These are phyloP conservation scores for Pterocles orientalis DNA, from an alignment of 2,113 vertebrate genomes.

Conservation along the genomic window DNA sequence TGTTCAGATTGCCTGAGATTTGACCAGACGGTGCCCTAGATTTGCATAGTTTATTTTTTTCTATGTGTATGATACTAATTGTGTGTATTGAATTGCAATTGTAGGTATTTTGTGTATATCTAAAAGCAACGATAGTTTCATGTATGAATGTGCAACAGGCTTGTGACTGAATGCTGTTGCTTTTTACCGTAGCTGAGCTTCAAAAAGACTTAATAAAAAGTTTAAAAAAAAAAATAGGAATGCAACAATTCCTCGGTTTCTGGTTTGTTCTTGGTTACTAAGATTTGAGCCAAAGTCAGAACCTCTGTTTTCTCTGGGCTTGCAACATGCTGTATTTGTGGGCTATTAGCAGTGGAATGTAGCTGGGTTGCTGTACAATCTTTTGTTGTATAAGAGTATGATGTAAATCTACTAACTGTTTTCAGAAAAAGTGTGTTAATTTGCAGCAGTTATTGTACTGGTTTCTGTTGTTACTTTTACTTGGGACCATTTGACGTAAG, in stretches of 20 bases:
- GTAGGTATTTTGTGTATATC: conserved; percentile 81
- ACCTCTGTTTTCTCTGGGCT: conserved; percentile 51
- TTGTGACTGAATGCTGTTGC: conserved; percentile 76
- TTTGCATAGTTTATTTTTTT: conserved; percentile 76
- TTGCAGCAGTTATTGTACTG: conserved; percentile 52
- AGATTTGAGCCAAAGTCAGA: conserved; percentile 55
- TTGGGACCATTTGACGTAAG: conserved; percentile 1
- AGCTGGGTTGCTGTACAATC: conserved; percentile 33
- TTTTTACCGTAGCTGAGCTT: conserved; percentile 75
- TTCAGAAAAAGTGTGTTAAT: conserved; percentile 62
- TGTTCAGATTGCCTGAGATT: conserved; percentile 76
- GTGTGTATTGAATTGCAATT: conserved; percentile 79
- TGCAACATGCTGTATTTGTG: conserved; percentile 44
- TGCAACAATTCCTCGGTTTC: conserved; percentile 76
- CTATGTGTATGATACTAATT: conserved; percentile 70
- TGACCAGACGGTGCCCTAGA: conserved; percentile 73
- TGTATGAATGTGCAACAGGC: conserved; percentile 83
- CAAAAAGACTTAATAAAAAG: conserved; percentile 52
- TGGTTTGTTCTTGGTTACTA: conserved; percentile 61
- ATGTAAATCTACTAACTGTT: conserved; percentile 54
- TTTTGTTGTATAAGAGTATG: conserved; percentile 41
- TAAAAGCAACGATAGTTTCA: conserved; percentile 77
- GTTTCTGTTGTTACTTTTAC: conserved; percentile 44
- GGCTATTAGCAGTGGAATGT: conserved; percentile 50
- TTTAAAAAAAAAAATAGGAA: conserved; percentile 50